Conservation (phyloP, 2,888 invertebrate genomes). For the Lochmaea crataegi region DNA sequence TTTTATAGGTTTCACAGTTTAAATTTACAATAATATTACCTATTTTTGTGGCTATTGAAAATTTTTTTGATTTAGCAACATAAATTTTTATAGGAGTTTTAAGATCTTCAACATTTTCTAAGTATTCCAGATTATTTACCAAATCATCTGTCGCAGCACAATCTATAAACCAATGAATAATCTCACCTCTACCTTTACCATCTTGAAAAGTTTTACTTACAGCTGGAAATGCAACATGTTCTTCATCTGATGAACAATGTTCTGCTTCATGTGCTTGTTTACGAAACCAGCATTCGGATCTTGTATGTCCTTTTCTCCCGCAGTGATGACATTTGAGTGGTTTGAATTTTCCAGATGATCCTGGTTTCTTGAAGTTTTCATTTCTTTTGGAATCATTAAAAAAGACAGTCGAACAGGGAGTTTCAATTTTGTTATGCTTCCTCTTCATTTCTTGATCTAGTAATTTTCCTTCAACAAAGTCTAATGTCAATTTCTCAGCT, state of each 20-base stretch:
- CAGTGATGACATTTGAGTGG: conserved; percentile 22
- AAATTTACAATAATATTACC: conserved; percentile 1
- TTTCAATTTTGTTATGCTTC: not conserved
- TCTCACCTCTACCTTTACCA: not conserved
- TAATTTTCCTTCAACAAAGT: conserved; percentile 23
- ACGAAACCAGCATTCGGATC: conserved; percentile 20
- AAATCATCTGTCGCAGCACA: conserved; percentile 6
- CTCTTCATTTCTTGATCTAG: conserved; percentile 27
- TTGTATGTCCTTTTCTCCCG: conserved; percentile 22
- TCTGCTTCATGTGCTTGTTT: conserved; percentile 17
- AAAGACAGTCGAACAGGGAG: not conserved
- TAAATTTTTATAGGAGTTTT: conserved; percentile 9
- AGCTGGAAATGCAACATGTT: conserved; percentile 13
- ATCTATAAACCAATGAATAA: conserved; percentile 6
- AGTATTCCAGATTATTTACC: conserved; percentile 8
- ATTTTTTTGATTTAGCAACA: conserved; percentile 13
- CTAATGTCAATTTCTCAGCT: conserved; percentile 11
- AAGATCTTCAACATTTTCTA: conserved; percentile 3
- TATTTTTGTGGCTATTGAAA: conserved; percentile 9
- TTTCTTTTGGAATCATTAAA: conserved; percentile 1
- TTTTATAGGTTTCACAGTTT: conserved; percentile 12
- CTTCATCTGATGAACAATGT: conserved; percentile 7
- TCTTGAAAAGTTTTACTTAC: conserved; percentile 7
- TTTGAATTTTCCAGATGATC: not conserved
- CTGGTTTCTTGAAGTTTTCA: conserved; percentile 5